phyloP scores from a whole-genome alignment of 2,113 vertebrate species.

The Nyctereutes procyonoides region DNA sequence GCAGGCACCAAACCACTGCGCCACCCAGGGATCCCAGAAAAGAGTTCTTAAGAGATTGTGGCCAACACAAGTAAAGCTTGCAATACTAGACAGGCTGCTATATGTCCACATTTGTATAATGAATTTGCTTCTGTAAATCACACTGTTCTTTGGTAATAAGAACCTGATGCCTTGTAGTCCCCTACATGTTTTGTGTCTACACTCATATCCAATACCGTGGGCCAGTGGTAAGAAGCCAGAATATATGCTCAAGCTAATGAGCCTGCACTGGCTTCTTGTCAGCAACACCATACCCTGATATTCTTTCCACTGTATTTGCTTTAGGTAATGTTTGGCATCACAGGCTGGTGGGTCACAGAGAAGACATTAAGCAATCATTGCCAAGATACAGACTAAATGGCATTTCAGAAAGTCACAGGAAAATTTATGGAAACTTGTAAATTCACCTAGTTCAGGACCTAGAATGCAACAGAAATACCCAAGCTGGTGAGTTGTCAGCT shows the following conservation, averaged over 20 bases:
- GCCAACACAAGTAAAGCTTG: background rate
- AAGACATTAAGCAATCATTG: background rate
- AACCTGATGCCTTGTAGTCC: background rate
- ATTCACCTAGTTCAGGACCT: background rate
- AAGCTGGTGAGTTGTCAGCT: background rate
- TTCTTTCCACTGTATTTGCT: background rate
- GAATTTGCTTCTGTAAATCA: background rate
- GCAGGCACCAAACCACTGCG: too few species aligned
- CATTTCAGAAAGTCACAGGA: slow-evolving; percentile 36
- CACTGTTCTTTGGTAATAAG: background rate
- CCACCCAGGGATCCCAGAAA: too few species aligned
- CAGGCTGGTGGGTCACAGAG: background rate
- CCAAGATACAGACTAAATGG: background rate
- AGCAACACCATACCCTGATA: background rate
- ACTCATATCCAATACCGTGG: background rate
- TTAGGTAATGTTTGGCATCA: background rate
- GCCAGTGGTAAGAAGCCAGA: background rate
- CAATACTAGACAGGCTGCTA: background rate
- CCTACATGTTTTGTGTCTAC: background rate
- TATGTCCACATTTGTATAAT: background rate
- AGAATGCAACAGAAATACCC: background rate
- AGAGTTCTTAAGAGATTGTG: background rate
- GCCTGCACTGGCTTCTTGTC: background rate
- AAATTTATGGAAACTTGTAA: background rate
- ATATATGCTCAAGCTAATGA: background rate